Percentiles rank a stretch among this genome's conserved stretches.
phyloP scores from a whole-genome alignment of 2,888 invertebrate genomes.

The Phaonia tiefii region DNA sequence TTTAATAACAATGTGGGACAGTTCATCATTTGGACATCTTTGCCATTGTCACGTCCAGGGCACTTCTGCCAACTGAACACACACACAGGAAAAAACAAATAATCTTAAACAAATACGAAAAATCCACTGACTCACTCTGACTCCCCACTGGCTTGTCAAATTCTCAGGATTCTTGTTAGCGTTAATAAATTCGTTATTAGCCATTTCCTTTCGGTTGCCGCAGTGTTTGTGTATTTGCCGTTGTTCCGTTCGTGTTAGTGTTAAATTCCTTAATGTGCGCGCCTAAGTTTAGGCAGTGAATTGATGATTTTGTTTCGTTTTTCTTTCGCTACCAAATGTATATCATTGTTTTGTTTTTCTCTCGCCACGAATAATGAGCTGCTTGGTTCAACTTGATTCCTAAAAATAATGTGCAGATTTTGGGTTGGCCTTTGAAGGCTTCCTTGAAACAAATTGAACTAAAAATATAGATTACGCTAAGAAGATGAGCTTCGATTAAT shows the following conservation, averaged over 20 bases:
- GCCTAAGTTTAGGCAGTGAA: slow-evolving; percentile 34
- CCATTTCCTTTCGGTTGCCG: slow-evolving; percentile 1
- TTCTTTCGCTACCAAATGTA: background rate
- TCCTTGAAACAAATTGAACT: too few relatives aligned
- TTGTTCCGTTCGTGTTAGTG: background rate
- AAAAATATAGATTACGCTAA: too few relatives aligned
- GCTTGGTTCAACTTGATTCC: too few relatives aligned
- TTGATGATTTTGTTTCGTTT: slow-evolving; percentile 33
- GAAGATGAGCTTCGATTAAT: too few relatives aligned
- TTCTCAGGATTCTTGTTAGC: slow-evolving; percentile 31
- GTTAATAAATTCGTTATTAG: slow-evolving; percentile 5
- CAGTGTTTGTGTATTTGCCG: background rate
- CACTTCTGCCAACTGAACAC: too few relatives aligned
- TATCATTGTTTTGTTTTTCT: background rate
- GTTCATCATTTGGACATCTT: slow-evolving; percentile 1
- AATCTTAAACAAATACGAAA: too few relatives aligned
- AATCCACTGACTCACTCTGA: too few relatives aligned
- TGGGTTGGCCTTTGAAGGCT: too few relatives aligned
- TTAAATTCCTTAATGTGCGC: background rate
- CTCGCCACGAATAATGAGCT: too few relatives aligned
- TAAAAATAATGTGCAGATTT: too few relatives aligned
- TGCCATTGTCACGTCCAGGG: too few relatives aligned
- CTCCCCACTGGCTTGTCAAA: background rate
- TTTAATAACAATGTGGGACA: background rate
- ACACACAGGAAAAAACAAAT: too few relatives aligned